phyloP scores from a whole-genome alignment of 2,113 vertebrate genomes.

The Malurus cyaneus region DNA sequence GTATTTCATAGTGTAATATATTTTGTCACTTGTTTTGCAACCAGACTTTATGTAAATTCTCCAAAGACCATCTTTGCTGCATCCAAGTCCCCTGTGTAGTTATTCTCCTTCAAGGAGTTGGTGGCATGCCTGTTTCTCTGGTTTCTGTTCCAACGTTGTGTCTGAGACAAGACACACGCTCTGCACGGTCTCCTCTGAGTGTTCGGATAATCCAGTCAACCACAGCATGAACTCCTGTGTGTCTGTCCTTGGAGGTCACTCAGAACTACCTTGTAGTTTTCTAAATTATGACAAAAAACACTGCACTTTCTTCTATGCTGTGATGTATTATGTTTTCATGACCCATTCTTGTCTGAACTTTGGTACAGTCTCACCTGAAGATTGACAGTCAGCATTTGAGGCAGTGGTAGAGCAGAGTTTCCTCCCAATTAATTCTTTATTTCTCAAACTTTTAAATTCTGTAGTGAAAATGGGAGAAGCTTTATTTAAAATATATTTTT shows the following conservation, averaged over 20 bases:
- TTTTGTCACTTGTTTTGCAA: background rate
- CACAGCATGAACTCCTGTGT: background rate
- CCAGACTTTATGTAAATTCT: background rate
- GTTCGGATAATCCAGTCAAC: background rate
- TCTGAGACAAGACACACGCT: rapidly evolving
- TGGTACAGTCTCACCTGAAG: background rate
- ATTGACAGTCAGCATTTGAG: background rate
- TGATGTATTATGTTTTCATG: background rate
- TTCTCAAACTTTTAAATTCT: background rate
- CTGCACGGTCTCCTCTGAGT: background rate
- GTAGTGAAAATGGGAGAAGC: background rate
- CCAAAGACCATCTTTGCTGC: background rate
- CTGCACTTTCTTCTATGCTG: background rate
- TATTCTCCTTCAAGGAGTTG: background rate
- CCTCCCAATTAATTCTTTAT: background rate
- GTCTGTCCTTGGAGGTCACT: background rate
- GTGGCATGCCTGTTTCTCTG: background rate
- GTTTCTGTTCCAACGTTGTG: background rate
- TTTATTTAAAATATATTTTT: background rate
- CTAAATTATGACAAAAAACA: background rate
- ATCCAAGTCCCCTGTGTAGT: background rate
- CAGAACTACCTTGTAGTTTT: background rate
- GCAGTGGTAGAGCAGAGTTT: background rate
- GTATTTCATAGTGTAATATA: background rate
- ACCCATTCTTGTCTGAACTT: background rate